Evolutionary conservation across 92 coral and sea anemone genomes (phyloP).

Genomic region (Desmophyllum pertusum): DNA sequence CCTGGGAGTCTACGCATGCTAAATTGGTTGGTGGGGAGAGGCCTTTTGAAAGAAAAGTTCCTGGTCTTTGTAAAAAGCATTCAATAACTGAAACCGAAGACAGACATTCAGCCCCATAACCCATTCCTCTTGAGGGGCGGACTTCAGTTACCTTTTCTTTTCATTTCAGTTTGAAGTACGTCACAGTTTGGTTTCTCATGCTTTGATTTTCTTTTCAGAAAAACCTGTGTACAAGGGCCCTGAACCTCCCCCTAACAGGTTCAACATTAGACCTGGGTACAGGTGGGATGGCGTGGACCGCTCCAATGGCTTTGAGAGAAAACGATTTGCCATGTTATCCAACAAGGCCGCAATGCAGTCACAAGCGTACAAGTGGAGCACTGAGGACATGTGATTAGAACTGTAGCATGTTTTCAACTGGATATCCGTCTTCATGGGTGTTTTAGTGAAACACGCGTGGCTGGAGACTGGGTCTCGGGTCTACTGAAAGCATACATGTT

Average conservation of each 20-base stretch:
- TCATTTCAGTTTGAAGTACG: not conserved
- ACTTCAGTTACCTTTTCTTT: not conserved
- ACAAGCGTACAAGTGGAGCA: constrained; percentile 94
- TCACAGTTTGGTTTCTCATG: not conserved
- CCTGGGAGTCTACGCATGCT: too few species aligned
- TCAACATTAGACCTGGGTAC: constrained; percentile 90
- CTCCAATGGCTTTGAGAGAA: constrained; percentile 95
- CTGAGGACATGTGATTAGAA: constrained; percentile 83
- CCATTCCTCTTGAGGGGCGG: not conserved
- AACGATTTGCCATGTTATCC: constrained; percentile 91
- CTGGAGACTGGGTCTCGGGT: too few species aligned
- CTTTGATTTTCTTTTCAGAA: constrained; percentile 47
- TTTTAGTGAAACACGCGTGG: too few species aligned
- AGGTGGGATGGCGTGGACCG: constrained; percentile 99
- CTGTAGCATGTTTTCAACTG: not conserved
- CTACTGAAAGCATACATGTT: too few species aligned
- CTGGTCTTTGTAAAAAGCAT: not conserved
- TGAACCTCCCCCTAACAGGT: constrained; percentile 91
- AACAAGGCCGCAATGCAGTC: constrained; percentile 80
- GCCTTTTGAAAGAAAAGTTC: not conserved
- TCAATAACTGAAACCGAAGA: not conserved
- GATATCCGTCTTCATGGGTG: too few species aligned
- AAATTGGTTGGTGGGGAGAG: not conserved
- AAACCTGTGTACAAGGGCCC: constrained; percentile 92
- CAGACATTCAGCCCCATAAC: not conserved